Evolutionary conservation across 2,888 invertebrate species (phyloP), one percentile per base, ranked within the genome.

Genomic region (Pseudococcus longispinus): DNA sequence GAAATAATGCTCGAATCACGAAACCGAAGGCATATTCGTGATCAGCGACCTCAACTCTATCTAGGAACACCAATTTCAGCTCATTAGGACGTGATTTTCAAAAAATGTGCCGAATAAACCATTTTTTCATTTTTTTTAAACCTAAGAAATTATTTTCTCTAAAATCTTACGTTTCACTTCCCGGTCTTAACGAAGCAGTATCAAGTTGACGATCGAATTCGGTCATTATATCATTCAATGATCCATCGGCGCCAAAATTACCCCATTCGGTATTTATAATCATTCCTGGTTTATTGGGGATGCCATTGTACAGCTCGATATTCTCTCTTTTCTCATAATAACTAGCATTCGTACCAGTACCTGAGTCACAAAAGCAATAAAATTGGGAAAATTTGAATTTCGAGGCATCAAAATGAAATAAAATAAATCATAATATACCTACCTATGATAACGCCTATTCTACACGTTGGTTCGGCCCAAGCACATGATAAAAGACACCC

Each of bases 261-360:
- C 96, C 96, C 94, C 95, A 96, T 91, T 96, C 96, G 83, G 94
- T 93, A 90, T 96, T 95, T 82, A 96, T 94, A 51, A 94, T 92
- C n/a, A 94, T 93, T 92, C 94, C 88, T 20, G 88, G 85, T 87
- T 83, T 86, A 37, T 42, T 51, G n/a, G 70, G 77, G 60, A 86
- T 87, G 2, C 87, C 85, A 15, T 83, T 29, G 8, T 46, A 87
- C 3, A 82, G 1, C 5, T 85, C 65, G 32, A 87, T 83, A 42
- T 87, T 85, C 77, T 88, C 74, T 2, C 83, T 84, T 60, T 93
- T 92, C 91, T 96, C 96, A 90, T 96, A 92, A 91, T 95, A 96
- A 90, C 95, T 95, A 5, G 95, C 95, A 91, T 96, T 96, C 55
- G 94, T 94, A 1, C 96, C 96, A 42, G 96, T 96, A 51, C 85